phyloP scores from a whole-genome alignment of 2,888 invertebrate genomes.

The Poecilus cupreus region DNA sequence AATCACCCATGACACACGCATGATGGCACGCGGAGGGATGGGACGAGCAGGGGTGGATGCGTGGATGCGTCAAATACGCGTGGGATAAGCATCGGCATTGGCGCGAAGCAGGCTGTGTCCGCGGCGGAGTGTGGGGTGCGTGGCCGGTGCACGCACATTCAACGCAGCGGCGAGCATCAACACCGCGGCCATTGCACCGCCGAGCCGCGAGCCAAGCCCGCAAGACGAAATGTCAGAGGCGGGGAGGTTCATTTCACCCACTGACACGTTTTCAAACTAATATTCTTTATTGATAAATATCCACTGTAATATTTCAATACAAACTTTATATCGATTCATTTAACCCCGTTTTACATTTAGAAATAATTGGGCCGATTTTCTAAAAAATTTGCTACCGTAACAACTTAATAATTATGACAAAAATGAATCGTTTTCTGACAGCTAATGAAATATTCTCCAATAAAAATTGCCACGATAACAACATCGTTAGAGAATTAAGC shows the following conservation, averaged over 20 bases:
- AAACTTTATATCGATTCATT: not conserved
- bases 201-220: constrained; percentile 60
- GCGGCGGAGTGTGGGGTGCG: constrained; percentile 27
- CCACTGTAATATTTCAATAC: too few relatives aligned
- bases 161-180: constrained; percentile 21
- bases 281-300: too few relatives aligned
- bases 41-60: constrained; percentile 10
- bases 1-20: not conserved
- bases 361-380: too few relatives aligned
- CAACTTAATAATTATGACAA: too few relatives aligned
- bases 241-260: not conserved
- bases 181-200: constrained; percentile 59
- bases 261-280: not conserved
- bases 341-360: too few relatives aligned
- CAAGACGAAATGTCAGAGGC: constrained; percentile 45
- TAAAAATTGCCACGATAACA: too few relatives aligned
- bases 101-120: not conserved
- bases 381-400: too few relatives aligned
- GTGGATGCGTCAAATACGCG: constrained; percentile 55
- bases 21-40: not conserved
- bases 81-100: constrained; percentile 46
- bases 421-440: too few relatives aligned
- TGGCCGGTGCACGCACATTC: constrained; percentile 57
- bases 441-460: too few relatives aligned
- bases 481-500: too few relatives aligned